Evolutionary conservation across 2,888 invertebrate genomes (phyloP), one percentile per base, ranked within the genome.

Genomic region (Cremastinae sp.): DNA sequence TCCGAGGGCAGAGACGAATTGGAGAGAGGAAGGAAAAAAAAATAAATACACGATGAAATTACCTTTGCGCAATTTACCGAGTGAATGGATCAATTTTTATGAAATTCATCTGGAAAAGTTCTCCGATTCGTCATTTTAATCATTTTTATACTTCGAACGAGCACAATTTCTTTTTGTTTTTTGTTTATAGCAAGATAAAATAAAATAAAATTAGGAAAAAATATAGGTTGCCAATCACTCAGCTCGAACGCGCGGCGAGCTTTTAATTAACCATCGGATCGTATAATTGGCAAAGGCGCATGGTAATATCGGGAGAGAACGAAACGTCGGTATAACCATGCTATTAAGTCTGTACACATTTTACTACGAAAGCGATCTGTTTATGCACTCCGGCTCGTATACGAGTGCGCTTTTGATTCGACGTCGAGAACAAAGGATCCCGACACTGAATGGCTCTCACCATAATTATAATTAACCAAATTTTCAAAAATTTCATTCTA

Each of bases 351-450:
- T 51, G 1, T 8, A 28, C 10, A 28, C 8, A 10, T 54, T 54
- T 22, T 10, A 10, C 36, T 8, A 2, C 51, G 51, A n/a, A 22
- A 34, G 45, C 53, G 61, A 22, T 28, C 43, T 49, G 59, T 59
- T 51, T 12, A 14, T 14, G 12, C 36, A 41, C 38, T 22, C 10
- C 20, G 58, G 20, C 47, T 45, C 36, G 16, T 20, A 53, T 43
- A 7, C 12, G 12, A 16, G n/a, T 38, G 28, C 61, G 47, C 38
- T 12, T 62, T 58, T 16, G 41, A 14, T 59, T 69, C 53, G 70
- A 45, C 56, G 34, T 41, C 36, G 47, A 18, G 74, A 79, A 80
- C 82, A 82, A 84, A 79, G 79, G 79, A 76, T 73, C 66, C 58
- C 58, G 56, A 45, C 1, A 77, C 76, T 78, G 65, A 66, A 62